Base-by-base conservation (phyloP, 2,797 vertebrate genomes). In the Margarornis squamiger region DNA sequence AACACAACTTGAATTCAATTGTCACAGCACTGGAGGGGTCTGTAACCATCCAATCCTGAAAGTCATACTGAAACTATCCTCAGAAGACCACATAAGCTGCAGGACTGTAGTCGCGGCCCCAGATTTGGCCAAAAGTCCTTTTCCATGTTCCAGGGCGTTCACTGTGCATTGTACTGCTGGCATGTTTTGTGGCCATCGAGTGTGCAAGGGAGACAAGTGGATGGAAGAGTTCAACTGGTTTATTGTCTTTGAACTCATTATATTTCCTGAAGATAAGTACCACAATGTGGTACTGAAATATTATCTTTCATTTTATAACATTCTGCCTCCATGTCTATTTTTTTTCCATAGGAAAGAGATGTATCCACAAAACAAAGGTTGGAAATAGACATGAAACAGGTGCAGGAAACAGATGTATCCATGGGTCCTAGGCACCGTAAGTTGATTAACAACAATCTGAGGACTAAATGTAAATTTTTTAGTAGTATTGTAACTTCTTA, bases 121-220 rank as follows among this genome's bases (percentile, higher is more conserved):
- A 43, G 19, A 45, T 17, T 32, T 51, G 51, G 12, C 30, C 3
- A 0, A 4, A 86, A 72, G 51, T 32, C 48, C 48, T 51, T 45
- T 26, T 59, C 26, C 54, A 18, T 1, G 0, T 41, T 4, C 10
- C 22, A 12, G 18, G 52, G 52, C 19, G 10, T 34, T 72, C 2
- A 5, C 39, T 46, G 66, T 13, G 19, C 0, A 0, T 27, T 29
- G 39, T 3, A 54, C 32, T 57, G 46, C 19, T 71, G 86, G 5
- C n/a, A 29, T 10, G 9, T 34, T 54, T 12, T 17, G 62, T 16
- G 41, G 34, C 12, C 39, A 70, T 6, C 2, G 0, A 58, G 11
- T 0, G 1, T 4, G 7, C 38, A 57, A 41, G 32, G 20, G 52
- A 48, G 34, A 29, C 16, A 57, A 45, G 20, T 2, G 14, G 30